These are phyloP conservation scores for Dipodomys merriami DNA, from an alignment of 2,113 vertebrate genomes.

Conservation along the genomic window DNA sequence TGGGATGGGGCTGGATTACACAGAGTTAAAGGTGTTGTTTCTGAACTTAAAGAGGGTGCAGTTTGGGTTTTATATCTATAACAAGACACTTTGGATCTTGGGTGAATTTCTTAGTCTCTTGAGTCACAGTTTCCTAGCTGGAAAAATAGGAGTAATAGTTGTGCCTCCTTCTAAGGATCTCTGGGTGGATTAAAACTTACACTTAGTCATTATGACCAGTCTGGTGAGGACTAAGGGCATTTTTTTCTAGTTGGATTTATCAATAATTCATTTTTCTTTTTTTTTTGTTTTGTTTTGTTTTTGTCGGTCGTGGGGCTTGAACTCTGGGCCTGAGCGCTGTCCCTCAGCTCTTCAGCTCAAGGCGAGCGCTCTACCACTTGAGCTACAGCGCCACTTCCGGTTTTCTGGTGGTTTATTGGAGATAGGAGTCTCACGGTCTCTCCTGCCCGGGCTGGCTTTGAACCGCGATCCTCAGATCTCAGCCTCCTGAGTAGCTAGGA, in stretches of 20 bases:
- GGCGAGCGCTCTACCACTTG: no score
- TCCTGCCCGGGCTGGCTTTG: no score
- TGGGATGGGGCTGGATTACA: neutral
- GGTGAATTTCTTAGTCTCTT: neutral
- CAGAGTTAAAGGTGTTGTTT: neutral
- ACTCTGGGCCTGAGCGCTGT: no score
- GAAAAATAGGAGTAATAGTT: neutral
- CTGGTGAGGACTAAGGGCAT: neutral
- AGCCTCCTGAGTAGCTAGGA: no score
- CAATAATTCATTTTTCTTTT: neutral
- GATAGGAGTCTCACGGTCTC: no score
- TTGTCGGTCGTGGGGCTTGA: no score
- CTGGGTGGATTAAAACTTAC: neutral
- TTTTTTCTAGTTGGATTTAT: neutral
- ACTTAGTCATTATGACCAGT: no score
- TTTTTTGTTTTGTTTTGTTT: no score
- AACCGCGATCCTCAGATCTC: no score
- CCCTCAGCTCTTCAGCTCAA: no score
- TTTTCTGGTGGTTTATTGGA: no score
- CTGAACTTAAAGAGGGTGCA: neutral
- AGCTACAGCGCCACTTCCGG: no score
- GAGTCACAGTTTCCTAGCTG: neutral
- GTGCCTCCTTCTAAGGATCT: neutral
- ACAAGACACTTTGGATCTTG: neutral
- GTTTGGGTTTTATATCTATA: neutral